A percentile compares a stretch with the other conserved stretches of the same genome.
Evolutionary conservation across 2,888 invertebrate genomes (phyloP).

Genomic region (Suillia variegata): DNA sequence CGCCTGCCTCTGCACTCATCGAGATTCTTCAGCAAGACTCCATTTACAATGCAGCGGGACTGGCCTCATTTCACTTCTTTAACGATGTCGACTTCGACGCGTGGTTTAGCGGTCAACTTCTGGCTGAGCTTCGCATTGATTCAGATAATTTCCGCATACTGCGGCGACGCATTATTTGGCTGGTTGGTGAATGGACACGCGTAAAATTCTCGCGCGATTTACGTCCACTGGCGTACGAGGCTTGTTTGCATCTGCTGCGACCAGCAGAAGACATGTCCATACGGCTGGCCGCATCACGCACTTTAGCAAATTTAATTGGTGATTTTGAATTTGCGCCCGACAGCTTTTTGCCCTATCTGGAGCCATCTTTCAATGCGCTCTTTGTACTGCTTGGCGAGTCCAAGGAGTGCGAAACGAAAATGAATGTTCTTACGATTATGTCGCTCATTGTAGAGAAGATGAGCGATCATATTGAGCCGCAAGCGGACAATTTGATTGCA

Average conservation of each 20-base stretch:
- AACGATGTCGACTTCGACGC: constrained; percentile 93
- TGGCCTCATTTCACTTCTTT: constrained; percentile 87
- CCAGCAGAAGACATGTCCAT: constrained; percentile 87
- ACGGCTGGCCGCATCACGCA: constrained; percentile 82
- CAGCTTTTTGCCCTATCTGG: constrained; percentile 83
- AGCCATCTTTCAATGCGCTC: constrained; percentile 77
- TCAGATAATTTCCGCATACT: constrained; percentile 84
- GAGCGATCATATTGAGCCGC: constrained; percentile 72
- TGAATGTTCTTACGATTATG: constrained; percentile 89
- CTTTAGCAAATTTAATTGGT: constrained; percentile 82
- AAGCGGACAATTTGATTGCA: constrained; percentile 73
- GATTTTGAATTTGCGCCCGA: constrained; percentile 91
- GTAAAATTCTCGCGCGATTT: constrained; percentile 81
- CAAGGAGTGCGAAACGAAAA: constrained; percentile 92
- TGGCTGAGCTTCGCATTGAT: constrained; percentile 80
- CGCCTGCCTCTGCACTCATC: constrained; percentile 73
- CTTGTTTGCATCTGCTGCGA: constrained; percentile 75
- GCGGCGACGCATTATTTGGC: constrained; percentile 81
- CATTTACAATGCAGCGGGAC: constrained; percentile 89
- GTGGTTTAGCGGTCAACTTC: constrained; percentile 84
- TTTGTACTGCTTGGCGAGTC: constrained; percentile 86
- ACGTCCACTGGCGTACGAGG: constrained; percentile 80
- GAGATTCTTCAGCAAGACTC: constrained; percentile 89
- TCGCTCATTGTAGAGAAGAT: constrained; percentile 88
- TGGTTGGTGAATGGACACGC: constrained; percentile 76